Evolutionary conservation across 2,797 vertebrate species (phyloP).

Genomic region (Alcedo atthis): DNA sequence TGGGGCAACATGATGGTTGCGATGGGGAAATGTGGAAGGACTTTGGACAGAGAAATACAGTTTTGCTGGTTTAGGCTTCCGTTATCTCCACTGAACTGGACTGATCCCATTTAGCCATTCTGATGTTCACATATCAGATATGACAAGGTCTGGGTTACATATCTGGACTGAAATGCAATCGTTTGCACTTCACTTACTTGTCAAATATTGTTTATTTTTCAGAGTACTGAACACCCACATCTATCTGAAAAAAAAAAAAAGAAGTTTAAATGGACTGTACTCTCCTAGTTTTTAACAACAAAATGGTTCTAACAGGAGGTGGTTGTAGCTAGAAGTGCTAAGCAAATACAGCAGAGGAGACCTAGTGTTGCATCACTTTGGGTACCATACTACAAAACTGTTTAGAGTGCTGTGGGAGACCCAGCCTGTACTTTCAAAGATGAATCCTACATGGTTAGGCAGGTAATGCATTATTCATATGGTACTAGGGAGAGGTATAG

Average conservation of each 20-base stretch:
- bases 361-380: not conserved
- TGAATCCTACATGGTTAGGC: not conserved
- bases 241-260: not conserved
- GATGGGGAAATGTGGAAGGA: not conserved
- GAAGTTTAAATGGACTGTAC: not conserved
- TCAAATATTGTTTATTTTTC: not conserved
- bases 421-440: not conserved
- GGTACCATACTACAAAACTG: not conserved
- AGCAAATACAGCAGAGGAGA: not conserved
- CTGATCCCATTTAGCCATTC: not conserved
- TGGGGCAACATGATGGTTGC: not conserved
- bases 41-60: not conserved
- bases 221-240: not conserved
- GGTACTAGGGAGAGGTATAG: not conserved
- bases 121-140: not conserved
- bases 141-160: not conserved
- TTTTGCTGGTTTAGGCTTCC: not conserved
- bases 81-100: not conserved
- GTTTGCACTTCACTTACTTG: not conserved
- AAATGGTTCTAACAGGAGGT: not conserved
- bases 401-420: not conserved
- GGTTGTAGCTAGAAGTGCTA: not conserved
- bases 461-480: slow-evolving; percentile 37
- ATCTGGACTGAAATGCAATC: not conserved
- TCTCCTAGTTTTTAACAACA: not conserved